Evolutionary conservation across 2,797 vertebrate species (phyloP).

Genomic region (Garrulus glandarius): DNA sequence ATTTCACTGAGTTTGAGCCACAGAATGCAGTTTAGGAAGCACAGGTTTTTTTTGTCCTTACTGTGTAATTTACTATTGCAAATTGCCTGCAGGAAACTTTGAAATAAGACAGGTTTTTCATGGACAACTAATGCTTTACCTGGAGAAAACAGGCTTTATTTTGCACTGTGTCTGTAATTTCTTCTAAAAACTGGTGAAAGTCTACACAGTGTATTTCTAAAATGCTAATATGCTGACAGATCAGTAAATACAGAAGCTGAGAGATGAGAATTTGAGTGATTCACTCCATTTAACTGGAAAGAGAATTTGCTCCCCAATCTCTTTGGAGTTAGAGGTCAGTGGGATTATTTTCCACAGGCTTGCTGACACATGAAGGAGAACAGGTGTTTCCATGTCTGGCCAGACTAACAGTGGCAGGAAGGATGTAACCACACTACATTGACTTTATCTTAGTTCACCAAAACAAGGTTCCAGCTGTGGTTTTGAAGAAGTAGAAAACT

Average conservation of each 20-base stretch:
- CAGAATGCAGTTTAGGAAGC: neutral
- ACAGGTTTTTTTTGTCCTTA: neutral
- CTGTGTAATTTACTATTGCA: neutral
- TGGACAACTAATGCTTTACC: neutral
- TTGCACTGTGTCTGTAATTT: neutral
- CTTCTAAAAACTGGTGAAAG: neutral
- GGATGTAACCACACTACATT: slow-evolving; percentile 46
- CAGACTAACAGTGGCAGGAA: neutral
- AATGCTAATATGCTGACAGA: neutral
- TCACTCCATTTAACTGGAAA: neutral
- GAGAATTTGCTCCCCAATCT: neutral
- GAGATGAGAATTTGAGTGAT: neutral
- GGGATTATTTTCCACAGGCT: neutral
- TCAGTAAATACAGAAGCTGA: neutral
- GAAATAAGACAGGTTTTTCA: neutral
- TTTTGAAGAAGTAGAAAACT: neutral
- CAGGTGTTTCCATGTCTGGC: neutral
- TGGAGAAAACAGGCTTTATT: neutral
- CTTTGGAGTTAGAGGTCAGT: neutral
- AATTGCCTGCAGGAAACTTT: neutral
- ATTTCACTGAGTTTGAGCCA: neutral
- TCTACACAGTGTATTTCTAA: neutral
- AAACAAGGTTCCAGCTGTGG: neutral
- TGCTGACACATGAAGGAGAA: neutral
- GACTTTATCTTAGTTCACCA: neutral